Base-by-base conservation (phyloP, 2,113 vertebrate genomes). In the Salminus brasiliensis region DNA sequence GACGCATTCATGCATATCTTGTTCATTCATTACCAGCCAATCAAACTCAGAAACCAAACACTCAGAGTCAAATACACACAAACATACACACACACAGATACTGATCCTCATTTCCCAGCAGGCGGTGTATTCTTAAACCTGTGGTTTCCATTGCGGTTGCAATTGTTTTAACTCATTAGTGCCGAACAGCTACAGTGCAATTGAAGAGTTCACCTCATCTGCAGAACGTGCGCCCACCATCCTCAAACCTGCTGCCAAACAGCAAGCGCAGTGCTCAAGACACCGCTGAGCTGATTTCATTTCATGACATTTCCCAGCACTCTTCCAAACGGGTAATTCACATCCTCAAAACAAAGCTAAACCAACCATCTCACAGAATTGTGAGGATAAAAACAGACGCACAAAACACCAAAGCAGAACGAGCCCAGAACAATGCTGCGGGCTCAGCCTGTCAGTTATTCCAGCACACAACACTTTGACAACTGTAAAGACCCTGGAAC, bases 301-400 rank as follows among this genome's bases (percentile, higher is more conserved):
- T 71, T 59, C 41, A 62, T 62, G 76, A 72, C 4, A 59, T 78
- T 78, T 87, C 16, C 41, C 77, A 57, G 74, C 78, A 52, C 75
- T 49, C 57, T 81, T 89, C 77, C 81, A 87, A 81, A 29, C 53
- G 84, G 36, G 80, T 75, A 85, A 85, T 86, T 68, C 88, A 80
- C 86, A 65, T 87, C 88, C 72, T 82, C 85, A 85, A 81, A 68
- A 62, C 25, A 74, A 90, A 89, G 79, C 69, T 74, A 77, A 89
- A 84, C 79, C 82, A 78, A 71, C n/a, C 71, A 27, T 74, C 77
- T 62, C 47, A 79, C 77, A 74, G 69, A 87, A 87, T 83, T 78
- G 77, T 63, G 68, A 53, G 45, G 43, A 72, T 76, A 73, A 13
- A 69, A 71, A 82, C 10, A 63, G 57, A 79, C 76, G 79, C 79